Conservation (phyloP, 2,797 vertebrate genomes). For the Argyrosomus regius region DNA sequence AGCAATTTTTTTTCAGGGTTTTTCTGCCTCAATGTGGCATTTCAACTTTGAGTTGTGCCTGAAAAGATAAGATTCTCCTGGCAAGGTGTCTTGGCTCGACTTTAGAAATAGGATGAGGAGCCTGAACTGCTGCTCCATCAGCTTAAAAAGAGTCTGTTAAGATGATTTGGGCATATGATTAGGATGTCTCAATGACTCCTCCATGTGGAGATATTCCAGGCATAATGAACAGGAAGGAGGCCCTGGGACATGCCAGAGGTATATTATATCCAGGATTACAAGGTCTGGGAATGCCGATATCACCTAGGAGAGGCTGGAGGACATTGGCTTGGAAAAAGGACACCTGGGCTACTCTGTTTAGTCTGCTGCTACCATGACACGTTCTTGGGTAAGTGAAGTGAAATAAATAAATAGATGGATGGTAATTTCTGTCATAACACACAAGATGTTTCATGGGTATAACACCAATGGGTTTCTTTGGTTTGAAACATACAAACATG, state of each 20-base stretch:
- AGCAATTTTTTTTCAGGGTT: not conserved
- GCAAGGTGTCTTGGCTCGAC: not conserved
- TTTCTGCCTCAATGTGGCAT: slow-evolving; percentile 1
- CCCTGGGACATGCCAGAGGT: slow-evolving; percentile 19
- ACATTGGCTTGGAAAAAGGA: slow-evolving; percentile 21
- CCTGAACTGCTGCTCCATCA: slow-evolving; percentile 22
- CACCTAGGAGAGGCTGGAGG: slow-evolving; percentile 27
- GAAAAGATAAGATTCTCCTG: slow-evolving; percentile 16
- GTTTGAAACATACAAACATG: not conserved
- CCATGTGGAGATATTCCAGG: slow-evolving; percentile 41
- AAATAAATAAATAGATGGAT: slow-evolving; percentile 15
- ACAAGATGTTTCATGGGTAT: not conserved
- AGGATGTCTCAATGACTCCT: slow-evolving; percentile 46
- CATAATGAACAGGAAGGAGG: slow-evolving; percentile 35
- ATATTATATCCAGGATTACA: slow-evolving; percentile 48
- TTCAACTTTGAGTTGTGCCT: slow-evolving; percentile 14
- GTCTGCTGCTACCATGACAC: not conserved
- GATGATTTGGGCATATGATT: slow-evolving; percentile 38
- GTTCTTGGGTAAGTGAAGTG: slow-evolving; percentile 8
- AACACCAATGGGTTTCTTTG: not conserved
- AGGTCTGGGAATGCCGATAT: slow-evolving; percentile 40
- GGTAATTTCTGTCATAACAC: not conserved
- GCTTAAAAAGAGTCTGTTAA: slow-evolving; percentile 23
- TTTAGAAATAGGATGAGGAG: not conserved
- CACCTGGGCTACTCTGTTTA: slow-evolving; percentile 1